Evolutionary conservation across 92 coral and sea anemone species (phyloP), one percentile per base, ranked within the genome.

Genomic region (Scolanthus callimorphus): DNA sequence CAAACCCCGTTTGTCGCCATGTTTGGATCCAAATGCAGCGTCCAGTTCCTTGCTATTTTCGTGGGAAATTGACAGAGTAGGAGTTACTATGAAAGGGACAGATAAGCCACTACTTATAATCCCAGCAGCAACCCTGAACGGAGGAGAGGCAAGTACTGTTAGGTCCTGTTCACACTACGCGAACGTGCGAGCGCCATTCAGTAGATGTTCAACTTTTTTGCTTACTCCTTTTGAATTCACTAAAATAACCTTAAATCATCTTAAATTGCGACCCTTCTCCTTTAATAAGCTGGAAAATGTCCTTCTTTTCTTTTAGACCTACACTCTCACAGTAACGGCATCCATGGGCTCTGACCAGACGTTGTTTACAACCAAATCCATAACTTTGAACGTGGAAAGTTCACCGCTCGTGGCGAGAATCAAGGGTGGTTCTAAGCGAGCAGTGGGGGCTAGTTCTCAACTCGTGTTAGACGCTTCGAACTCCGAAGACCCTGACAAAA

Each of bases 31-130:
- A 13, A n/a, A n/a, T n/a, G 62, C 60, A 31, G 77, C 63, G 41
- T 54, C 65, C 11, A 44, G 65, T 11, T 59, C 25, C 17, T 86
- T 85, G 29, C 15, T 69, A 37, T 68, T 79, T 57, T 27, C 67
- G 2, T 85, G 92, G 92, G 86, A 79, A 38, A 69, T 85, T 22
- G 68, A 59, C 29, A 79, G 83, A 4, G 86, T 79, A 24, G 86
- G 86, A 4, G 39, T 85, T 11, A 65, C 69, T 17, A 51, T 85
- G 13, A 80, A 73, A 3, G 74, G 76, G 13, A 67, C 60, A 3
- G 70, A 85, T 41, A 63, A 69, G 27, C 68, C 92, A 15, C 27
- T 76, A 29, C 47, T 85, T n/a, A 17, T 26, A 3, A 85, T 85
- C 27, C 39, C 48, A 29, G 50, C 60, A 34, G 75, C 75, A 21